Base-by-base conservation (phyloP, 2,888 invertebrate genomes). In the Sesamia inferens region DNA sequence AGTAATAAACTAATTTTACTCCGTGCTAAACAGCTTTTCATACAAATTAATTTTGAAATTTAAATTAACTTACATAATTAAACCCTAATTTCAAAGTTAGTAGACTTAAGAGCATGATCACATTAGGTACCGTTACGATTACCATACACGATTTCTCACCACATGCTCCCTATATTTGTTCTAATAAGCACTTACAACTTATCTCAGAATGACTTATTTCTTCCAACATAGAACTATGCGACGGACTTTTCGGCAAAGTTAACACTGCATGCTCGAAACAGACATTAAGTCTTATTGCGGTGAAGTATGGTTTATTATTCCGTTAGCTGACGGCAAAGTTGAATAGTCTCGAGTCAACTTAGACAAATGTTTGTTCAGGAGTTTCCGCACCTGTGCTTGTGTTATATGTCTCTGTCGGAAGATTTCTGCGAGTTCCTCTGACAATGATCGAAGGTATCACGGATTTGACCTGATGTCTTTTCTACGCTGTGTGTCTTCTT, bases 321-420 rank as follows among this genome's bases (percentile, higher is more conserved):
- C 80, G 73, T 78, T 87, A 87, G 80, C 81, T 71, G 76, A 85
- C 80, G 81, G 78, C 14, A 76, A 83, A 76, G 66, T 67, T 71
- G 66, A 57, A 11, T 57, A 67, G 82, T 86, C 73, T 86, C 71
- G 81, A 90, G 87, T 89, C 88, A 88, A 91, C 85, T 89, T 88
- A 90, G 88, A 92, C 88, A 91, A 91, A 92, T 91, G 90, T 91
- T 90, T 90, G 90, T 89, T 88, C 81, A 85, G 84, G 86, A 89
- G 88, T 88, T 89, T 86, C 83, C 83, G 84, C 92, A 92, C 92
- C 92, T 92, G 92, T 80, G 90, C 76, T 86, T 84, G 58, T 71
- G 88, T 87, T 88, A 89, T 91, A 90, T 88, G 85, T 92, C 90
- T 88, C 81, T 88, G 91, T 91, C 91, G 79, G 69, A 83, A 89